These are phyloP conservation scores for Brachylomia viminalis DNA, from an alignment of 2,888 invertebrate species.

Conservation along the genomic window DNA sequence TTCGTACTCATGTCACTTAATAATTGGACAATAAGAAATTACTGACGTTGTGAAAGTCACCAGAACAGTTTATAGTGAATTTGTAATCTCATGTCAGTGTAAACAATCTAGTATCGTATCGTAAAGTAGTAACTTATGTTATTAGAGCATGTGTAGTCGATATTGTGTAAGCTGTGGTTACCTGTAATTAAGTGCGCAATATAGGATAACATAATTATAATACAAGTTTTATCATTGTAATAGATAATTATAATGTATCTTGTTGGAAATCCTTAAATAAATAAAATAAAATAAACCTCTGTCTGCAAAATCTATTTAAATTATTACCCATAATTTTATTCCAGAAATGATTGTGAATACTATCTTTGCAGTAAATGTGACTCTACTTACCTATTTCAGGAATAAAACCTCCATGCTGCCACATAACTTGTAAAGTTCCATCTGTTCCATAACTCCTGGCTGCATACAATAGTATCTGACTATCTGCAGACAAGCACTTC, in stretches of 20 bases:
- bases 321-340: neutral
- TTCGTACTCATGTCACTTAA: neutral
- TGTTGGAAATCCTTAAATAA: too few species aligned
- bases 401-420: conserved; percentile 21
- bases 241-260: too few species aligned
- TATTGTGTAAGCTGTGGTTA: too few species aligned
- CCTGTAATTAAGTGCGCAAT: too few species aligned
- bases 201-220: too few species aligned
- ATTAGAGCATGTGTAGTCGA: too few species aligned
- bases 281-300: too few species aligned
- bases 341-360: conserved; percentile 7
- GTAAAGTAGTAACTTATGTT: too few species aligned
- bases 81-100: neutral
- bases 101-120: too few species aligned
- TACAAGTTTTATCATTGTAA: too few species aligned
- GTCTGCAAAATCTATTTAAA: neutral
- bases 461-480: conserved; percentile 44
- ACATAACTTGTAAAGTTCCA: conserved; percentile 18
- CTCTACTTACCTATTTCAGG: conserved; percentile 8
- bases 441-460: conserved; percentile 17
- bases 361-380: neutral
- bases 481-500: conserved; percentile 28
- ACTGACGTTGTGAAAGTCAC: too few species aligned
- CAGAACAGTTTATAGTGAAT: neutral
- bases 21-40: neutral